phyloP scores from a whole-genome alignment of 1,140 invertebrate genomes.

The Diabrotica undecimpunctata region DNA sequence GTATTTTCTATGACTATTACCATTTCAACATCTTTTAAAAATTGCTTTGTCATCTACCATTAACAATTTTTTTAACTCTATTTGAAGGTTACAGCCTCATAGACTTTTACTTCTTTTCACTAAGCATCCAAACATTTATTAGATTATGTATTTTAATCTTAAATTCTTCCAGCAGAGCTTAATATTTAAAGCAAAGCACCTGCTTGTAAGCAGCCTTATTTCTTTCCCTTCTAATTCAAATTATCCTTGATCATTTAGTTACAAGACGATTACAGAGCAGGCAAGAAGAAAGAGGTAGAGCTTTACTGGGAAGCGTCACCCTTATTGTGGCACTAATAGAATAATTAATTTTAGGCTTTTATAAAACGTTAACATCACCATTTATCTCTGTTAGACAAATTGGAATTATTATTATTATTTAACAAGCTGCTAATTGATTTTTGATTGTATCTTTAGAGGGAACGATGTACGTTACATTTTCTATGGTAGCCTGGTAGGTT shows the following conservation, averaged over 20 bases:
- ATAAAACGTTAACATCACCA: neutral
- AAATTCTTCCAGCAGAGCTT: too few species aligned
- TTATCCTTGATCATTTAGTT: neutral
- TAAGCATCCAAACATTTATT: too few species aligned
- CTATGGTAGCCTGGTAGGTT: neutral
- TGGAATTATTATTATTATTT: slow-evolving; percentile 3
- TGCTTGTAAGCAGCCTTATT: neutral
- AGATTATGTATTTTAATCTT: too few species aligned
- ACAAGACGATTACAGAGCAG: neutral
- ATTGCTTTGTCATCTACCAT: too few species aligned
- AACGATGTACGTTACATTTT: neutral
- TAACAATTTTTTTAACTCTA: too few species aligned
- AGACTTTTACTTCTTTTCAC: too few species aligned
- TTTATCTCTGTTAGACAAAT: slow-evolving; percentile 1
- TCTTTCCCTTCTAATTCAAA: neutral
- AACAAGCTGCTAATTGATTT: neutral
- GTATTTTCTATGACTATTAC: too few species aligned
- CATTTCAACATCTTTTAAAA: too few species aligned
- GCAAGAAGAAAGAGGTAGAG: neutral
- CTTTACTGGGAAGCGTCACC: neutral
- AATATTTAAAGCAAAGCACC: neutral
- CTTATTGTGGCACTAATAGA: neutral
- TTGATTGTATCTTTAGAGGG: neutral
- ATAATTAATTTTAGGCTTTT: slow-evolving; percentile 3
- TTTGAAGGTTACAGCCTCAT: too few species aligned